Evolutionary conservation across 2,888 invertebrate genomes (phyloP).

Genomic region (Ischnura elegans): DNA sequence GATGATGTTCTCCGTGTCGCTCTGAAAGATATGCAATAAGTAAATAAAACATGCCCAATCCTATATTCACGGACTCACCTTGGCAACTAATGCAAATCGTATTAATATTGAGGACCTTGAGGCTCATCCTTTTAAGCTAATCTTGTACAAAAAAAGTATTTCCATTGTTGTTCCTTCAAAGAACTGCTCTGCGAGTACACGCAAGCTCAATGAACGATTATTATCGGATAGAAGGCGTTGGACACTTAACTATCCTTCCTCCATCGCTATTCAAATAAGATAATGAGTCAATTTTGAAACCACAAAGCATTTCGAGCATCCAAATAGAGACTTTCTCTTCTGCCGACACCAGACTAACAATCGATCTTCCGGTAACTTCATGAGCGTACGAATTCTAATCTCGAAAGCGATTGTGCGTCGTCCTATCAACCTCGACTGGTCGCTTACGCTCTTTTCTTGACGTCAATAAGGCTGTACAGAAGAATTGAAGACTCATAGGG

Average conservation of each 20-base stretch:
- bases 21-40: too few relatives aligned
- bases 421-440: background rate
- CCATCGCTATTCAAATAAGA: background rate
- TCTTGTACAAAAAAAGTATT: background rate
- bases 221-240: background rate
- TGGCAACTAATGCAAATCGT: too few relatives aligned
- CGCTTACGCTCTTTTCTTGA: conserved; percentile 12
- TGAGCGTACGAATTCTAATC: background rate
- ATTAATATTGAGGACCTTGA: too few relatives aligned
- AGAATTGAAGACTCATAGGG: background rate
- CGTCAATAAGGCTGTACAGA: background rate
- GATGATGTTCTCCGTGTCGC: too few relatives aligned
- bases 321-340: conserved; percentile 1
- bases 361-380: conserved; percentile 41
- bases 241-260: background rate
- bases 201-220: background rate
- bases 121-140: too few relatives aligned
- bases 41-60: too few relatives aligned
- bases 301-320: background rate
- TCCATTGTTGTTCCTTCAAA: background rate
- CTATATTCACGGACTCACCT: too few relatives aligned
- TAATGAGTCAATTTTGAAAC: conserved; percentile 8
- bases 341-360: conserved; percentile 30
- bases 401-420: background rate
- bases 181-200: background rate